phyloP scores from a whole-genome alignment of 2,797 vertebrate species.

The Mormyrops attenuatus region DNA sequence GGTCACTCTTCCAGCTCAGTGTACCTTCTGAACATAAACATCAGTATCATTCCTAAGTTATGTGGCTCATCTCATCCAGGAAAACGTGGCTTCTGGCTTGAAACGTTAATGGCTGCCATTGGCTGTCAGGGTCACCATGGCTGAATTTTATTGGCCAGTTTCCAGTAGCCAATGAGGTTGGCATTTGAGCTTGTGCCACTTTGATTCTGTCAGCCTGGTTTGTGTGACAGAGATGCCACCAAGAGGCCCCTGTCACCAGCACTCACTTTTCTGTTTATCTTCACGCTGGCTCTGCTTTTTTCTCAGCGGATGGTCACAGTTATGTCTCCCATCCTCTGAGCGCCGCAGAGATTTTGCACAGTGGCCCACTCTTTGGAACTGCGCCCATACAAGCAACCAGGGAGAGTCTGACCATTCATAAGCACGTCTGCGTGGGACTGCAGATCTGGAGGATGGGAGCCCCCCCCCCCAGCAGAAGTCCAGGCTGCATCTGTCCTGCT shows the following conservation, averaged over 20 bases:
- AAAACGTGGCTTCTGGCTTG: background rate
- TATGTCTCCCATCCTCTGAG: background rate
- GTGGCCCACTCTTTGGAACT: background rate
- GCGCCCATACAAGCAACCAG: background rate
- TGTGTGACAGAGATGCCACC: background rate
- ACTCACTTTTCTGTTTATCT: background rate
- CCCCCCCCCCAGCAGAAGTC: background rate
- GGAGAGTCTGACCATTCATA: background rate
- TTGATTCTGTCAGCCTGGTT: conserved; percentile 24
- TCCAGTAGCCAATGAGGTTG: conserved; percentile 21
- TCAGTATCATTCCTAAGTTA: background rate
- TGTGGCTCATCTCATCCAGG: background rate
- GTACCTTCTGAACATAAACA: background rate
- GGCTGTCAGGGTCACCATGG: background rate
- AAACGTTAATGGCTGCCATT: background rate
- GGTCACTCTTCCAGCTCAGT: background rate
- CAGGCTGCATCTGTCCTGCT: background rate
- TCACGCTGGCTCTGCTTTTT: background rate
- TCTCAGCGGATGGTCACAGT: background rate
- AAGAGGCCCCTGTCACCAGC: background rate
- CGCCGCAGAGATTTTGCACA: background rate
- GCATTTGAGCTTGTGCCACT: conserved; percentile 27
- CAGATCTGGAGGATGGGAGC: background rate
- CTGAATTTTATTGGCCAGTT: conserved; percentile 5
- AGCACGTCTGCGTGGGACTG: background rate